Evolutionary conservation across 35 echinoderm and acorn worm genomes (phyloP).

Genomic region (Lytechinus pictus): DNA sequence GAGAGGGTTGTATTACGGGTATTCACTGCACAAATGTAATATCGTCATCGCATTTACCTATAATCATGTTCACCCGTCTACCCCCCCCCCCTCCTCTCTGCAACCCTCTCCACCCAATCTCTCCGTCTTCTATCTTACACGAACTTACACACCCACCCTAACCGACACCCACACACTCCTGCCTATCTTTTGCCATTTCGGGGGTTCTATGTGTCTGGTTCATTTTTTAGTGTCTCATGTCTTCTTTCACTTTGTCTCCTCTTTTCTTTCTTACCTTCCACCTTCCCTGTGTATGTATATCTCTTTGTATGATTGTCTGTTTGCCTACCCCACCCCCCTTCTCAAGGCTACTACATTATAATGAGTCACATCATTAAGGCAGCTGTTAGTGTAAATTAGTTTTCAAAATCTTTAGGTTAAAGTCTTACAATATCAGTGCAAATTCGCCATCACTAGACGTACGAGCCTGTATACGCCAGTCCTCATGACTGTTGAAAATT

Average conservation of each 20-base stretch:
- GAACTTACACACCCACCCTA: too few species aligned
- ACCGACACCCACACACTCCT: too few species aligned
- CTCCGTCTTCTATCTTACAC: too few species aligned
- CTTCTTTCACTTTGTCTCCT: too few species aligned
- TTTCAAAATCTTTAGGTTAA: not conserved
- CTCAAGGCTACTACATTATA: not conserved
- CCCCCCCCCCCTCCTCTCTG: not conserved
- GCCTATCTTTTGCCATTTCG: too few species aligned
- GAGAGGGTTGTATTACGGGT: not conserved
- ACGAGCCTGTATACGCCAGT: not conserved
- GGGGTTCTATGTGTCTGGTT: too few species aligned
- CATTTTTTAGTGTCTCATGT: too few species aligned
- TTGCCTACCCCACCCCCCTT: not conserved
- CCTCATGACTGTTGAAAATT: not conserved
- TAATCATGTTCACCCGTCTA: not conserved
- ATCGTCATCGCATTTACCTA: not conserved
- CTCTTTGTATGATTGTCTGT: too few species aligned
- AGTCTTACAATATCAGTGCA: not conserved
- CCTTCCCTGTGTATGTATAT: too few species aligned
- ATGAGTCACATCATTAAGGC: not conserved
- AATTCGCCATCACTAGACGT: not conserved
- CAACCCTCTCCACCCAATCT: too few species aligned
- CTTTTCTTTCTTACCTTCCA: too few species aligned
- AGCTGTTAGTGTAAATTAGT: not conserved
- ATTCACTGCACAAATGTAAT: not conserved